Base-by-base conservation (phyloP, 2,797 vertebrate genomes). In the Sardinella longiceps region DNA sequence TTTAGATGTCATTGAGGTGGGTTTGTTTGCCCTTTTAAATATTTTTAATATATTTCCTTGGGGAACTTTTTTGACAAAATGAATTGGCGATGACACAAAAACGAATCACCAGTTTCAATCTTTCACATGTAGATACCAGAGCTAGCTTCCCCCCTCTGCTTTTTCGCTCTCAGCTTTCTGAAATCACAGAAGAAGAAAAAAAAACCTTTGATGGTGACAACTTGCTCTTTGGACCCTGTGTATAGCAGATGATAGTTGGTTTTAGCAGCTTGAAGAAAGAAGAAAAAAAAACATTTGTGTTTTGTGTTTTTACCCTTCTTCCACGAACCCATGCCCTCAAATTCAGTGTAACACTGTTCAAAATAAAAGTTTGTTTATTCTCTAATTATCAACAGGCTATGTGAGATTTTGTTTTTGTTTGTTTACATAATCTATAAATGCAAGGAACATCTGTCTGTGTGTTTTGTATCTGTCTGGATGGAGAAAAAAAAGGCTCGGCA, bases 21-120 rank as follows among this genome's bases (percentile, higher is more conserved):
- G 85, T 87, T 82, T 88, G 46, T 86, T 87, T 88, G 70, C 83
- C 84, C 45, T 89, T 83, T 88, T 90, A 86, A 87, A 88, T 86
- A 90, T 93, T 85, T 94, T 88, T 90, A 84, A 92, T 90, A 91
- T 90, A 88, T 92, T 91, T 90, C 89, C 87, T 15, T 87, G 81
- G 70, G 87, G 88, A 81, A 20, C 86, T 46, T 0, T 10, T 85
- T 84, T 63, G 53, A 85, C 85, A 84, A 83, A 88, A 70, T 56
- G 30, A 84, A 81, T 74, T 14, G 20, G 70, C 70, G 12, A 33
- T 30, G n/a, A 77, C 70, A 85, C 53, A 70, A 83, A 84, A 84
- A 84, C 37, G 23, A 86, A 81, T 85, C 46, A 80, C 70, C 87
- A 58, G 28, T n/a, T 66, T 74, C 53, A 74, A 30, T 48, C 53